phyloP scores from a whole-genome alignment of 1,140 invertebrate genomes.

The Bilobella aurantiaca region DNA sequence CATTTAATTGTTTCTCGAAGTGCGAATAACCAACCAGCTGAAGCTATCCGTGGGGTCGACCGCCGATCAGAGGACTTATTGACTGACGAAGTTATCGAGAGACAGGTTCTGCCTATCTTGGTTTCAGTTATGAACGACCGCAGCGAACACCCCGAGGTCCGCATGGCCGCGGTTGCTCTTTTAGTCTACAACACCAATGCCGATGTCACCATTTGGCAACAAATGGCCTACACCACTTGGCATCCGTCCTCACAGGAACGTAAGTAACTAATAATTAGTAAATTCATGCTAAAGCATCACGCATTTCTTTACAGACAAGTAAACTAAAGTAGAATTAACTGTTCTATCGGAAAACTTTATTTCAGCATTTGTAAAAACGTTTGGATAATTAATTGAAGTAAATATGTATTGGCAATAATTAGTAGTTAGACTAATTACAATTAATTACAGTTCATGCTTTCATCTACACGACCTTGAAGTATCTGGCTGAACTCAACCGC shows the following conservation, averaged over 20 bases:
- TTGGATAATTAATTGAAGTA: too few relatives aligned
- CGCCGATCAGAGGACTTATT: slow-evolving; percentile 19
- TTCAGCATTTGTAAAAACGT: too few relatives aligned
- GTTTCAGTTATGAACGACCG: slow-evolving; percentile 33
- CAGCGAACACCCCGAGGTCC: slow-evolving; percentile 33
- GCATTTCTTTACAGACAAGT: background rate
- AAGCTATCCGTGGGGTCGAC: slow-evolving; percentile 12
- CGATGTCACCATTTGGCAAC: slow-evolving; percentile 33
- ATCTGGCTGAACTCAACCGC: slow-evolving; percentile 18
- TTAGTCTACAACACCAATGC: slow-evolving; percentile 28
- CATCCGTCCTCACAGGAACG: slow-evolving; percentile 24
- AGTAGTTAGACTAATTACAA: too few relatives aligned
- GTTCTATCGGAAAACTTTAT: too few relatives aligned
- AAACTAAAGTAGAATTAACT: too few relatives aligned
- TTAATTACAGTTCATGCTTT: slow-evolving; percentile 24
- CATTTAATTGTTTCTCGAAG: slow-evolving; percentile 22
- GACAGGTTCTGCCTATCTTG: slow-evolving; percentile 33
- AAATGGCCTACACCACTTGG: slow-evolving; percentile 34
- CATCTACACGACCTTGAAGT: slow-evolving; percentile 32
- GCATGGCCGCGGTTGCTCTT: slow-evolving; percentile 32
- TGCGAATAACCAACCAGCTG: background rate
- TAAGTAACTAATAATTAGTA: background rate
- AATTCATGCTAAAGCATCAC: background rate
- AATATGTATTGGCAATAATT: too few relatives aligned
- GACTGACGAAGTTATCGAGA: slow-evolving; percentile 28